phyloP scores from a whole-genome alignment of 1,140 invertebrate species.

The Euura saliciscinereae region DNA sequence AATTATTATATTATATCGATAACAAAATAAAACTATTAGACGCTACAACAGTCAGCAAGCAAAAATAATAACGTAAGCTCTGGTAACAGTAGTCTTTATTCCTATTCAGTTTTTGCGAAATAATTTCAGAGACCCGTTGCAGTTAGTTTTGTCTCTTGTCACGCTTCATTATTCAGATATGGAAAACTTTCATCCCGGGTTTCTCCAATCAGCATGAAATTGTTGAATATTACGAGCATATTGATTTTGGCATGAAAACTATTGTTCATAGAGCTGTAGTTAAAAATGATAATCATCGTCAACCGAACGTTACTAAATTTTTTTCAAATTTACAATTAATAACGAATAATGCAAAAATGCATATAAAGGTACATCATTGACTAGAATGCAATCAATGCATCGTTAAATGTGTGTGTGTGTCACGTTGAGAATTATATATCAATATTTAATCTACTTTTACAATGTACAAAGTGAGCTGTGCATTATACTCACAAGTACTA shows the following conservation, averaged over 20 bases:
- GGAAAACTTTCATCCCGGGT: too few relatives aligned
- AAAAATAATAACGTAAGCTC: slow-evolving; percentile 34
- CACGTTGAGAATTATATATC: background rate
- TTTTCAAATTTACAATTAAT: background rate
- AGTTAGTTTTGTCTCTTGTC: too few relatives aligned
- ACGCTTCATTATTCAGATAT: too few relatives aligned
- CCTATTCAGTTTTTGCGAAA: background rate
- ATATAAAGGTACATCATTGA: slow-evolving; percentile 7
- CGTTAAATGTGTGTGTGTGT: background rate
- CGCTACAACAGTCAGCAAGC: slow-evolving; percentile 57
- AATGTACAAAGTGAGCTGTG: slow-evolving; percentile 7
- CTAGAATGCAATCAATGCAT: slow-evolving; percentile 7
- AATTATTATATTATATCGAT: slow-evolving; percentile 31
- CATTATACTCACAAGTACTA: background rate
- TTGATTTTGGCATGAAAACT: background rate
- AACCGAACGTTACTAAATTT: slow-evolving; percentile 8
- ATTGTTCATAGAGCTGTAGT: background rate
- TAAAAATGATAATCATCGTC: slow-evolving; percentile 11
- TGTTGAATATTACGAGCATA: too few relatives aligned
- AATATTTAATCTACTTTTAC: background rate
- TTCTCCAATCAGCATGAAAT: too few relatives aligned
- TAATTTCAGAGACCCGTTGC: too few relatives aligned
- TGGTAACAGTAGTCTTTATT: slow-evolving; percentile 37
- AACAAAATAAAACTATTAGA: slow-evolving; percentile 60
- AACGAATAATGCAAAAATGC: slow-evolving; percentile 6